Base-by-base conservation (phyloP, 1,140 invertebrate species). In the Aricia agestis region DNA sequence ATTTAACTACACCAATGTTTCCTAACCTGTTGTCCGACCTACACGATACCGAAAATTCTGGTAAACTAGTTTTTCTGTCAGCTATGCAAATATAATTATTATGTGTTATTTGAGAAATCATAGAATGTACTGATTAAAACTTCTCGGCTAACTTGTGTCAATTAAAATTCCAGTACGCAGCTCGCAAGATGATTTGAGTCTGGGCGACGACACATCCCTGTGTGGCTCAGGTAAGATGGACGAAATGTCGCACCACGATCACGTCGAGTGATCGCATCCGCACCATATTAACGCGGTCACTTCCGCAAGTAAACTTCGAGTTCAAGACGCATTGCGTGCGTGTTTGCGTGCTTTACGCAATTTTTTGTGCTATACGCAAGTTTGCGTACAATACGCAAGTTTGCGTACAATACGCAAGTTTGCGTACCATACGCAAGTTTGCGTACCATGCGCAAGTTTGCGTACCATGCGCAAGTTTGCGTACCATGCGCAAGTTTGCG, bases 101-200 rank as follows among this genome's bases (percentile, higher is more conserved):
- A n/a, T n/a, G n/a, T n/a, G n/a, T n/a, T 25, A 25, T 25, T 2
- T 25, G 3, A 25, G 25, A 25, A 25, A 25, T 3, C 25, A 25
- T 25, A 25, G 3, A 25, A 25, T 25, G 1, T 25, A 25, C 3
- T 25, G 3, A n/a, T n/a, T n/a, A 25, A 25, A 25, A 25, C 25
- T 25, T 25, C 3, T 25, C 1, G 25, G 25, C 25, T 25, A 25
- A 25, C 25, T n/a, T n/a, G 3, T 3, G 25, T 25, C 3, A 25
- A 25, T 93, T 93, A 36, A 84, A 96, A 95, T 94, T 75, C 94
- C 96, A 73, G 95, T 97, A 87, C 96, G 94, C 90, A 96, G 93
- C 81, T 95, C 96, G 76, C 96, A 96, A 85, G 97, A 97, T 89
- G 96, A 97, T 87, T 92, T 97, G 80, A 96, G 97, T 82, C 94